phyloP scores from a whole-genome alignment of 1,140 invertebrate genomes.

The Listronotus bonariensis region DNA sequence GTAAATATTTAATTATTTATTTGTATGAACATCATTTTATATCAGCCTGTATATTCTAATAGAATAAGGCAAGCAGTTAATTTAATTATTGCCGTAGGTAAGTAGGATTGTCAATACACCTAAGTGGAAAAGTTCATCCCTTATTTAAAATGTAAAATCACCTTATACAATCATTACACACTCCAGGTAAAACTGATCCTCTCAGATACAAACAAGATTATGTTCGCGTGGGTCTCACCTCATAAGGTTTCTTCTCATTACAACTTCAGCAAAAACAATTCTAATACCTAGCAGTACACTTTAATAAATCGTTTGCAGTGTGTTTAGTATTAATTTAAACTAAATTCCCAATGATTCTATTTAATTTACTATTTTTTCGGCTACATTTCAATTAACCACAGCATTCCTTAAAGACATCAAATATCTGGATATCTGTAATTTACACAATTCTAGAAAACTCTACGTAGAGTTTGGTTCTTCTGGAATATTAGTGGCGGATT shows the following conservation, averaged over 20 bases:
- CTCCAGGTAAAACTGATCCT: slow-evolving; percentile 4
- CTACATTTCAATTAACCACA: not conserved
- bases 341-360: not conserved
- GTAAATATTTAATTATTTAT: no score
- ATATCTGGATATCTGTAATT: slow-evolving; percentile 62
- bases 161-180: not conserved
- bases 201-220: slow-evolving; percentile 10
- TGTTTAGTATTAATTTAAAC: slow-evolving; percentile 2
- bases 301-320: not conserved
- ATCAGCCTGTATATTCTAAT: no score
- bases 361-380: no score
- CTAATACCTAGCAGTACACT: not conserved
- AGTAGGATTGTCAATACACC: no score
- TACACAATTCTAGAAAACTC: slow-evolving; percentile 63
- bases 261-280: not conserved
- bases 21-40: no score
- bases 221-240: not conserved
- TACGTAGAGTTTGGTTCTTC: slow-evolving; percentile 67
- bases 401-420: slow-evolving; percentile 20
- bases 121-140: no score
- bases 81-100: no score
- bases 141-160: not conserved
- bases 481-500: slow-evolving; percentile 54
- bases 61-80: no score
- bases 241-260: not conserved